Conservation (phyloP, 2,888 invertebrate species). For the Coremacera marginata region DNA sequence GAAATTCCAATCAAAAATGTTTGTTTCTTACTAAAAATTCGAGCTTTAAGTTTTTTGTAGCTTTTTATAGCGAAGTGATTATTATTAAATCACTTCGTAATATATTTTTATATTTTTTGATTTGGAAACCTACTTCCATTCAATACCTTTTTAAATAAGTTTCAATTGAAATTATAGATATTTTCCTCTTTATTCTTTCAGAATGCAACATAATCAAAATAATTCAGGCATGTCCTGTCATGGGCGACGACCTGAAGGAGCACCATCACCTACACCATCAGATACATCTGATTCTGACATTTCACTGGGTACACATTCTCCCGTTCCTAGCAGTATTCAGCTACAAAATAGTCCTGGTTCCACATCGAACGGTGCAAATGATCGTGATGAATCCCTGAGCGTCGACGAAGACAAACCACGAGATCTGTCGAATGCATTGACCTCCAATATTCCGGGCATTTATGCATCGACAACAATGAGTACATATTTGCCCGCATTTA, state of each 20-base stretch:
- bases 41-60: too few species aligned
- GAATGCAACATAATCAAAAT: conserved; percentile 69
- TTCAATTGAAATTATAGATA: too few species aligned
- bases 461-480: conserved; percentile 47
- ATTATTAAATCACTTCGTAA: too few species aligned
- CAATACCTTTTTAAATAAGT: too few species aligned
- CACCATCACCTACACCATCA: conserved; percentile 67
- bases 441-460: conserved; percentile 47
- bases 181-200: conserved; percentile 46
- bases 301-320: conserved; percentile 69
- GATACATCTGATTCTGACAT: conserved; percentile 70
- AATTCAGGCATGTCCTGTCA: conserved; percentile 64
- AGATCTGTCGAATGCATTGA: conserved; percentile 62
- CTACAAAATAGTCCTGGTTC: conserved; percentile 69
- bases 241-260: conserved; percentile 64
- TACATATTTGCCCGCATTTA: conserved; percentile 64
- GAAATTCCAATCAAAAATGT: too few species aligned
- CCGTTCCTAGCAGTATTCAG: conserved; percentile 68
- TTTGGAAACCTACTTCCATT: too few species aligned
- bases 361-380: conserved; percentile 68
- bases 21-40: too few species aligned
- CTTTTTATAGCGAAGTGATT: too few species aligned
- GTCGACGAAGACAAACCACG: conserved; percentile 68
- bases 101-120: too few species aligned
- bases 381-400: conserved; percentile 67